Evolutionary conservation across 2,113 vertebrate genomes (phyloP).

Genomic region (Crotalus helleri): DNA sequence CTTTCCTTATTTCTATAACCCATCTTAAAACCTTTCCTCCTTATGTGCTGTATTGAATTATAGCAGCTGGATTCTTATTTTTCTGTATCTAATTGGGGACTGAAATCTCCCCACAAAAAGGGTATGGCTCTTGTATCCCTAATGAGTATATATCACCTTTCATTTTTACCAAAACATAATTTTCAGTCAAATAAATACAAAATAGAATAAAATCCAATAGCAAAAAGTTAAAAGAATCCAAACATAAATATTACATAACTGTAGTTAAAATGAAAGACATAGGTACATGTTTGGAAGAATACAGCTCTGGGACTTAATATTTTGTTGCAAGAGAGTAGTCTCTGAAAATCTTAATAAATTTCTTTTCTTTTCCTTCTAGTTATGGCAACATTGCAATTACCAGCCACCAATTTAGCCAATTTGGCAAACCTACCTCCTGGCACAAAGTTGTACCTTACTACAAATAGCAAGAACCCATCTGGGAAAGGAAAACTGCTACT

Average conservation of each 20-base stretch:
- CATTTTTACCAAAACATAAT: neutral
- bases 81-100: neutral
- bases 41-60: neutral
- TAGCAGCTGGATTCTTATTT: neutral
- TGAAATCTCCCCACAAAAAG: neutral
- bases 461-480: slow-evolving; percentile 96
- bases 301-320: neutral
- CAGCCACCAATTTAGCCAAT: slow-evolving; percentile 95
- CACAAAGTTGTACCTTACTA: slow-evolving; percentile 97
- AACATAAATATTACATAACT: neutral
- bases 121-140: neutral
- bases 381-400: slow-evolving; percentile 95
- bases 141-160: neutral
- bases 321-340: neutral
- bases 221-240: neutral
- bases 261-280: neutral
- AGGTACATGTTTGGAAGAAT: neutral
- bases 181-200: neutral
- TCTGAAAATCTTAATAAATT: slow-evolving; percentile 13
- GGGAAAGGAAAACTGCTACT: slow-evolving; percentile 97
- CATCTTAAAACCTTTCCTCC: neutral
- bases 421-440: slow-evolving; percentile 94
- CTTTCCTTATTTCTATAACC: neutral
- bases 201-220: neutral
- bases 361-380: slow-evolving; percentile 69